Evolutionary conservation across 2,113 vertebrate genomes (phyloP).

Genomic region (Neolamprologus tretocephalus): DNA sequence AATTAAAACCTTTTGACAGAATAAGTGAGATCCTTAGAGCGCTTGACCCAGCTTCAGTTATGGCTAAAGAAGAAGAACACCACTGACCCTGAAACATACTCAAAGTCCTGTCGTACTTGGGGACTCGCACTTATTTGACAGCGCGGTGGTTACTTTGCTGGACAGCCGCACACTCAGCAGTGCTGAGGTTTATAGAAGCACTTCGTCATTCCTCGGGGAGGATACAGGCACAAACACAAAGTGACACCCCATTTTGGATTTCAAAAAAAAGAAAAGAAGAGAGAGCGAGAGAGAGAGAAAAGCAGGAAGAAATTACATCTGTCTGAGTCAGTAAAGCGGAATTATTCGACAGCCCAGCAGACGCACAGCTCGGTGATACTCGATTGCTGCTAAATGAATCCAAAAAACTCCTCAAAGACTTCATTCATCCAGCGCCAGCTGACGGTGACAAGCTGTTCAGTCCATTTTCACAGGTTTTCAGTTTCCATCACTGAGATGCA

Average conservation of each 20-base stretch:
- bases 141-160: conserved; percentile 11
- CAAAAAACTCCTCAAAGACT: not conserved
- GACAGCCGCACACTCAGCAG: conserved; percentile 34
- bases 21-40: not conserved
- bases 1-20: not conserved
- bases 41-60: not conserved
- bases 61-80: not conserved
- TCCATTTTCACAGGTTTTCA: not conserved
- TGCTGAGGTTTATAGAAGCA: conserved; percentile 47
- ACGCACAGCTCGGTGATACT: not conserved
- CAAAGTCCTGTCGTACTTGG: conserved; percentile 20
- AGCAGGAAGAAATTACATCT: not conserved
- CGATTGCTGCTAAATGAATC: not conserved
- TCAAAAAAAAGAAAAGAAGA: not conserved
- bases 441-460: not conserved
- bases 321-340: conserved; percentile 17
- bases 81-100: conserved; percentile 15
- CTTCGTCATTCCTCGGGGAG: conserved; percentile 46
- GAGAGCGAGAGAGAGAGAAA: not conserved
- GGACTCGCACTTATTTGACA: conserved; percentile 42
- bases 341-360: not conserved
- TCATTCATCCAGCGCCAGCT: not conserved
- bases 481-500: not conserved
- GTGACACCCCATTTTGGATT: conserved; percentile 33
- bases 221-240: conserved; percentile 37